Evolutionary conservation across 2,888 invertebrate genomes (phyloP).

Genomic region (Bursaphelenchus okinawaensis): DNA sequence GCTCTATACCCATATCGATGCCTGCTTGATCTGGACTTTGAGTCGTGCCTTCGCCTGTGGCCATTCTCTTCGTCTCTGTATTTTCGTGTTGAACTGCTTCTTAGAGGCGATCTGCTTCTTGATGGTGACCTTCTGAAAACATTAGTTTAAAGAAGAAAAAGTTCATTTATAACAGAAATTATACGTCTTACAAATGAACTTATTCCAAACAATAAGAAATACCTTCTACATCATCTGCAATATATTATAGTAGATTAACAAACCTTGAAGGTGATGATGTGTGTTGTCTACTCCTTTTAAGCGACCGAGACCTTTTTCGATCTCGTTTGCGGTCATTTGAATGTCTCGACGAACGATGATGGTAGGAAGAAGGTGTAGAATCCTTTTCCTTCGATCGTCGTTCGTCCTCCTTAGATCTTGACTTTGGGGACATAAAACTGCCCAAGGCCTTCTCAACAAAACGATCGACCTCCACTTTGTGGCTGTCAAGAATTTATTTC

Average conservation of each 20-base stretch:
- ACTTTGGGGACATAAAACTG: neutral
- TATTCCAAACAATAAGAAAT: too few species aligned
- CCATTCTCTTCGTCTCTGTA: neutral
- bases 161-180: too few species aligned
- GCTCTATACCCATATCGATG: neutral
- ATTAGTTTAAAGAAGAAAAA: neutral
- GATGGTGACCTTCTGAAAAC: neutral
- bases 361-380: neutral
- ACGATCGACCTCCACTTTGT: neutral
- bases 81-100: neutral
- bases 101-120: neutral
- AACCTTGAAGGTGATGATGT: neutral
- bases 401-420: neutral
- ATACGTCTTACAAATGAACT: too few species aligned
- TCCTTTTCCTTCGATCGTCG: neutral
- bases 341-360: neutral
- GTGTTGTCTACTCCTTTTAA: neutral
- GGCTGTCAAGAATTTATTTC: neutral
- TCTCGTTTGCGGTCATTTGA: neutral
- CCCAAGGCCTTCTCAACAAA: neutral
- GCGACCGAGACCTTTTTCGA: neutral
- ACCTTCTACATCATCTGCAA: too few species aligned
- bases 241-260: too few species aligned
- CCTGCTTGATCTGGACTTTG: neutral
- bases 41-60: neutral